Evolutionary conservation across 53 echinoderm and acorn worm species (phyloP).

Genomic region (Paracentrotus lividus): DNA sequence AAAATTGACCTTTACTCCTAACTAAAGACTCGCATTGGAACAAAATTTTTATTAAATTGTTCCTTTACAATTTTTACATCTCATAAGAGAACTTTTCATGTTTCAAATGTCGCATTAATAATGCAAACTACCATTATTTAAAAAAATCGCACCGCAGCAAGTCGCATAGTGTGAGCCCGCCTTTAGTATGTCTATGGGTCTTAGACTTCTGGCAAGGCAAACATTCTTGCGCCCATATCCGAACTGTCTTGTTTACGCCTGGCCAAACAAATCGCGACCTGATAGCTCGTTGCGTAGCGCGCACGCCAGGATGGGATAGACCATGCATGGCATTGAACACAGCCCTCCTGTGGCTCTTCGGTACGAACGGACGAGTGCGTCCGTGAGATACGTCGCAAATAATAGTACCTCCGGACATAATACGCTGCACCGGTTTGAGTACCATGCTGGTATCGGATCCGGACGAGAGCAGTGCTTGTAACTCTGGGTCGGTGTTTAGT

Average conservation of each 20-base stretch:
- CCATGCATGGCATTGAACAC: neutral
- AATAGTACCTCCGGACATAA: neutral
- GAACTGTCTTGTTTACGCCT: constrained; percentile 1
- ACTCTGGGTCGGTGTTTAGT: neutral
- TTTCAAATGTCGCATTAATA: no score
- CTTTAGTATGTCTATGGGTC: neutral
- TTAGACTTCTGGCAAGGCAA: neutral
- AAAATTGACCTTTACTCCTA: no score
- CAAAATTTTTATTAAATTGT: no score
- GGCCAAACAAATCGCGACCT: neutral
- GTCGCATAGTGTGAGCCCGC: no score
- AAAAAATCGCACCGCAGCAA: no score
- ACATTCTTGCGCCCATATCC: neutral
- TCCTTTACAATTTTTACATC: no score
- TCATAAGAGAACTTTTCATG: no score
- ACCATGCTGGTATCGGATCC: neutral
- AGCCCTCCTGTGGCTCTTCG: neutral
- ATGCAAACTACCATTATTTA: no score
- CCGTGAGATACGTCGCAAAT: neutral
- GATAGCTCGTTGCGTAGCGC: neutral
- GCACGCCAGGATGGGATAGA: neutral
- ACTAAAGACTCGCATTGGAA: no score
- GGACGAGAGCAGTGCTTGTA: neutral
- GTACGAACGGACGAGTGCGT: neutral
- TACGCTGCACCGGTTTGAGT: neutral